Base-by-base conservation (phyloP, 2,888 invertebrate species). In the Venusia cambrica region DNA sequence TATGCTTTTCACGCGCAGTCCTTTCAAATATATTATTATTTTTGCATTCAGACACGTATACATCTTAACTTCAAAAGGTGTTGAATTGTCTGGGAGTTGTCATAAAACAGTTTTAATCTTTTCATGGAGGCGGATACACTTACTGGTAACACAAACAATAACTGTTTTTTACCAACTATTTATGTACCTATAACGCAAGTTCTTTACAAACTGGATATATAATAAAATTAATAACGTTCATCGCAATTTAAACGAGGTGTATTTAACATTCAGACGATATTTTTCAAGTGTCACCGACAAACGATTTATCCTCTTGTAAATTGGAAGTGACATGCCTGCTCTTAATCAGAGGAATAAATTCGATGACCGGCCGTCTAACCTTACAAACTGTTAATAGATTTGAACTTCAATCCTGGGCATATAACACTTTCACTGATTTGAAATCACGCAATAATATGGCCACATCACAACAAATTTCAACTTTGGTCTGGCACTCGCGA, bases 71-170 rank as follows among this genome's bases (percentile, higher is more conserved):
- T 11, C n/a, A n/a, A 13, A 48, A 47, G 40, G 37, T 48, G 49
- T 45, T 30, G 34, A 36, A 46, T 47, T 29, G 46, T 53, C 51
- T 54, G 29, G 38, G 51, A 62, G 54, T 59, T 60, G 52, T 53
- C 64, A 66, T 71, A 66, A 58, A 64, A 68, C 70, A 73, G 76
- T 69, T 62, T 72, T 69, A 62, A 54, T 54, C 54, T 74, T 78
- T 73, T 73, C 63, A 61, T 13, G 12, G 2, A 15, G 8, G 10
- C 8, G n/a, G 13, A 48, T 30, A 31, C 70, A 75, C 71, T 74
- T n/a, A n/a, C n/a, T n/a, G n/a, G n/a, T n/a, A n/a, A n/a, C n/a
- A n/a, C n/a, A n/a, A n/a, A n/a, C n/a, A n/a, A n/a, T n/a, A n/a
- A n/a, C n/a, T n/a, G n/a, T n/a, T n/a, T n/a, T n/a, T n/a, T n/a